A percentile compares a stretch with the other conserved stretches of the same genome.
Conservation (phyloP, 2,113 vertebrate species). For the Panthera tigris region DNA sequence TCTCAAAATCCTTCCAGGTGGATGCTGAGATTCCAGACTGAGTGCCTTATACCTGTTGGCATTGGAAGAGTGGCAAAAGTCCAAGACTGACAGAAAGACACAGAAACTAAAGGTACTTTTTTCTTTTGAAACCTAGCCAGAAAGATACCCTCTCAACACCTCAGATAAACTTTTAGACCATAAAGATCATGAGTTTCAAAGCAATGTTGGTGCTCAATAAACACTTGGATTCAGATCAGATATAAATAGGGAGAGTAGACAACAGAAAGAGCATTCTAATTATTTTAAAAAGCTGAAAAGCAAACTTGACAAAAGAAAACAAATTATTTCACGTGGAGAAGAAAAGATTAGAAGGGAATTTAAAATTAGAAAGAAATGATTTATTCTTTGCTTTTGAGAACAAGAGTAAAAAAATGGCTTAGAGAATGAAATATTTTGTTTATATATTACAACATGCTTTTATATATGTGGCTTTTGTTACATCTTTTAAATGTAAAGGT, state of each 20-base stretch:
- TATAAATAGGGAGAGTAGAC: background rate
- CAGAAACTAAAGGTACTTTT: background rate
- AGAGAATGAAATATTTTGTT: background rate
- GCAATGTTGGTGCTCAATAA: background rate
- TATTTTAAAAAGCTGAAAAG: background rate
- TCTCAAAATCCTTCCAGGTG: background rate
- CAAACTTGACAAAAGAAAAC: conserved; percentile 1
- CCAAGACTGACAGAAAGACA: background rate
- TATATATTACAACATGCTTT: background rate
- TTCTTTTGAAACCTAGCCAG: background rate
- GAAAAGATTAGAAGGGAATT: background rate
- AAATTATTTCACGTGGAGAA: background rate
- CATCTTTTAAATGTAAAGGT: background rate
- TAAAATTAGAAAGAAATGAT: background rate
- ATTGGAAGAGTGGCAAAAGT: background rate
- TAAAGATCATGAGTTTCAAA: background rate
- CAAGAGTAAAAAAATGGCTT: background rate
- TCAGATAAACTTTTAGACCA: background rate
- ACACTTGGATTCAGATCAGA: background rate
- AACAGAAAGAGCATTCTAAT: background rate
- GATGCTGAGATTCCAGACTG: background rate
- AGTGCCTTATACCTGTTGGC: background rate
- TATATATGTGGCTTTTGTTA: background rate
- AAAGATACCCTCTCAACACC: background rate
- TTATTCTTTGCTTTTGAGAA: background rate